Conservation (phyloP, 2,797 vertebrate species). For the Sebastes cheni region DNA sequence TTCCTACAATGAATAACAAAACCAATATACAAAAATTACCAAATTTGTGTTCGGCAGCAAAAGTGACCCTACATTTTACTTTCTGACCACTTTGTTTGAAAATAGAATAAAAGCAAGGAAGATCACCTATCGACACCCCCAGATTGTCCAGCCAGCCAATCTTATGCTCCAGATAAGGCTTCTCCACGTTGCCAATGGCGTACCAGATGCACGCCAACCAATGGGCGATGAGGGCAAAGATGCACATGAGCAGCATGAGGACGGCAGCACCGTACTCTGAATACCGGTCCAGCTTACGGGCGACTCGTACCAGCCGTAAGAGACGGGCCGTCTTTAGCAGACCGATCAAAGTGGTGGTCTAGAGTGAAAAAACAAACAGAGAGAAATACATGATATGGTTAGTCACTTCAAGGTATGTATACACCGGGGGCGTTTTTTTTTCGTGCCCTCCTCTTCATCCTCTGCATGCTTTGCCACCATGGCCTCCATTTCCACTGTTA, state of each 20-base stretch:
- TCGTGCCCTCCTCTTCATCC: too few species aligned
- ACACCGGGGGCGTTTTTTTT: neutral
- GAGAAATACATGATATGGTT: neutral
- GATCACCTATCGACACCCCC: constrained; percentile 89
- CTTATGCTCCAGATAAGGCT: constrained; percentile 95
- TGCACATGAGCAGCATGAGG: constrained; percentile 99
- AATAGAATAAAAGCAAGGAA: neutral
- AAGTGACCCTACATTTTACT: too few species aligned
- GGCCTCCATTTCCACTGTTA: too few species aligned
- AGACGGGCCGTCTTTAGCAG: constrained; percentile 97
- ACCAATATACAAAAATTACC: neutral
- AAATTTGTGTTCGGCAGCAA: neutral
- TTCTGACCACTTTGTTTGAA: neutral
- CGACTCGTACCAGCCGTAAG: constrained; percentile 94
- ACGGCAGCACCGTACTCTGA: constrained; percentile 98
- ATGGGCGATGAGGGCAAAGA: constrained; percentile 97
- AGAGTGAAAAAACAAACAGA: constrained; percentile 50
- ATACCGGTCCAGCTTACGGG: constrained; percentile 96
- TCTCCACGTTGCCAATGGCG: constrained; percentile 98
- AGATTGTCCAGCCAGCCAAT: constrained; percentile 99
- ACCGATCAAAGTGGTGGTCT: constrained; percentile 98
- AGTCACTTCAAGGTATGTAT: neutral
- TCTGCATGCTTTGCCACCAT: too few species aligned
- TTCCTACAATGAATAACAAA: constrained; percentile 73
- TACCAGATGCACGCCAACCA: constrained; percentile 99